A percentile compares a stretch with the other conserved stretches of the same genome.
These are phyloP conservation scores for Podarcis siculus DNA, from an alignment of 2,797 vertebrate species.

Conservation along the genomic window DNA sequence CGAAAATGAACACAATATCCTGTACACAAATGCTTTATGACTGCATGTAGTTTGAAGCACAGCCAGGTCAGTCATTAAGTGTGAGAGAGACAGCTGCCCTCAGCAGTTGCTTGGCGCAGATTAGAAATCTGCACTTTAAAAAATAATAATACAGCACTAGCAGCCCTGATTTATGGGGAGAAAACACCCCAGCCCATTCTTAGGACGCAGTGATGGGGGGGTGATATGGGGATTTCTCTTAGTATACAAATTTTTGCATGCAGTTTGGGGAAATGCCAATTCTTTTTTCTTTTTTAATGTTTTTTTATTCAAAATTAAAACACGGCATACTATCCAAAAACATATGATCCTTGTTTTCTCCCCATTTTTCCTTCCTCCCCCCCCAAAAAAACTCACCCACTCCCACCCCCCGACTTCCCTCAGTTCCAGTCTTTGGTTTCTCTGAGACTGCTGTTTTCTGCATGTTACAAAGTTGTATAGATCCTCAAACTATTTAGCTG, in stretches of 20 bases:
- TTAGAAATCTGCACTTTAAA: not conserved
- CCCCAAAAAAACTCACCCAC: no score
- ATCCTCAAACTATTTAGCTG: no score
- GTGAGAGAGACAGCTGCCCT: not conserved
- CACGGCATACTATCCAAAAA: no score
- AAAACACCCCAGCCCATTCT: not conserved
- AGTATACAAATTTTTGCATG: no score
- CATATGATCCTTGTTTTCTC: no score
- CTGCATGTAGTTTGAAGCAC: not conserved
- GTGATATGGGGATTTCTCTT: not conserved
- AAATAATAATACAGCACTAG: not conserved
- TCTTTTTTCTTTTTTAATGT: no score
- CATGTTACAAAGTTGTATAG: no score
- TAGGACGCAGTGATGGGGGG: not conserved
- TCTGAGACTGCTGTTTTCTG: no score
- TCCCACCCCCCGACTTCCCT: no score
- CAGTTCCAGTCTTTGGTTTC: no score
- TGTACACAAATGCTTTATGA: not conserved
- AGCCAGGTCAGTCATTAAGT: not conserved
- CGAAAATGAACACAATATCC: constrained; percentile 10
- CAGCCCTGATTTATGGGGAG: not conserved
- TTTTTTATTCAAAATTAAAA: no score
- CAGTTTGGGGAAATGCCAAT: not conserved
- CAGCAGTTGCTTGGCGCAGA: not conserved
- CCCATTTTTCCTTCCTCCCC: no score